Evolutionary conservation across 2,797 vertebrate genomes (phyloP).

Genomic region (Ficedula albicollis): DNA sequence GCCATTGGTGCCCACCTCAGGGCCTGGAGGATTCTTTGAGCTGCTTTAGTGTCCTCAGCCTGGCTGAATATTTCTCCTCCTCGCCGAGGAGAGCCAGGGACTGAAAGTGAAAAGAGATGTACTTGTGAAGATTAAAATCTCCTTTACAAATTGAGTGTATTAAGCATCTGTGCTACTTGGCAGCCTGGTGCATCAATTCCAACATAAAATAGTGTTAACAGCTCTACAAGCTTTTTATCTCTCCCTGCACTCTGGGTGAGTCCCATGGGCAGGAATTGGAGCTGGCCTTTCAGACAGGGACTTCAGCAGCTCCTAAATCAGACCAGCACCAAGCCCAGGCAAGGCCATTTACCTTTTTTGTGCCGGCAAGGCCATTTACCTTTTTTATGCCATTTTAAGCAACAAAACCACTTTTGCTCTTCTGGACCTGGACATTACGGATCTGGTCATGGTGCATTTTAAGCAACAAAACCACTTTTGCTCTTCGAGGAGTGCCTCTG

Average conservation of each 20-base stretch:
- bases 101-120: neutral
- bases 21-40: neutral
- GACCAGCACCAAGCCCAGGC: neutral
- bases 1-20: neutral
- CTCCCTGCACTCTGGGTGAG: neutral
- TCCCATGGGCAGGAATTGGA: neutral
- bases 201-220: constrained; percentile 22
- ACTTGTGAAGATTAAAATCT: constrained; percentile 43
- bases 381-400: neutral
- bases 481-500: too few relatives aligned
- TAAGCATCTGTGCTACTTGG: neutral
- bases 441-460: neutral
- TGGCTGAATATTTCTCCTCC: neutral
- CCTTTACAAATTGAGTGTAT: constrained; percentile 18
- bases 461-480: neutral
- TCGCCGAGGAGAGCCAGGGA: neutral
- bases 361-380: neutral
- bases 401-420: neutral
- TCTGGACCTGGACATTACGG: neutral
- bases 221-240: neutral
- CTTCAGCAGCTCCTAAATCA: neutral
- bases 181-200: neutral
- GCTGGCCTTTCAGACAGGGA: neutral
- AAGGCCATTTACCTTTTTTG: neutral
- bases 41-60: neutral